These are phyloP conservation scores for Piliocolobus tephrosceles DNA, from an alignment of 2,113 vertebrate species.

Conservation along the genomic window DNA sequence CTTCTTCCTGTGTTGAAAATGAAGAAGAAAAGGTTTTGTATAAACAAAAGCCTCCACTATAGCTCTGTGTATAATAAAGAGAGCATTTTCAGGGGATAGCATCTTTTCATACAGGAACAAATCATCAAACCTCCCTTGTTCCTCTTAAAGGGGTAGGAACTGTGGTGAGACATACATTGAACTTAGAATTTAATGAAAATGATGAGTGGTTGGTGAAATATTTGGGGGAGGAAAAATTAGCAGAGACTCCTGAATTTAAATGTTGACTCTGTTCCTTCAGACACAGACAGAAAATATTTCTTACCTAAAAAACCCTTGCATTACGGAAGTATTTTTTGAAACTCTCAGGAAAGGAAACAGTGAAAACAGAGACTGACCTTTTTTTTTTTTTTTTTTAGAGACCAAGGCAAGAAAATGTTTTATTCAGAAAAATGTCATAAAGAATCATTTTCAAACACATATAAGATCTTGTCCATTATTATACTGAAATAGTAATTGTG, in stretches of 20 bases:
- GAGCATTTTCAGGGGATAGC: not conserved
- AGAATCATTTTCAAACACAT: not conserved
- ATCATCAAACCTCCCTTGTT: not conserved
- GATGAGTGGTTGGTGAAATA: not conserved
- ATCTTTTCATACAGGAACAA: not conserved
- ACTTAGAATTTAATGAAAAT: not conserved
- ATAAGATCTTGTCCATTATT: not conserved
- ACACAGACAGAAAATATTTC: not conserved
- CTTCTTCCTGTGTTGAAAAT: not conserved
- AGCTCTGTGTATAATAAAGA: not conserved
- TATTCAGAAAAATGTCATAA: not conserved
- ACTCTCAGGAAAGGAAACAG: not conserved
- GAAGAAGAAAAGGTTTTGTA: not conserved
- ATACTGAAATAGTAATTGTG: not conserved
- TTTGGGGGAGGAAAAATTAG: not conserved
- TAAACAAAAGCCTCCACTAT: fast-evolving
- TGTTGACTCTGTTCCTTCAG: not conserved
- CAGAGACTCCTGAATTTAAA: not conserved
- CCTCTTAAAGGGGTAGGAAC: not conserved
- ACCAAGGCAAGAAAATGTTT: not conserved
- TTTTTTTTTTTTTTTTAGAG: not conserved
- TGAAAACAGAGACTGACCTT: not conserved
- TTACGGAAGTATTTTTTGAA: not conserved
- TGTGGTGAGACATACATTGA: fast-evolving
- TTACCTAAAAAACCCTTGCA: not conserved